Percentiles rank a stretch among this genome's conserved stretches.
phyloP scores from a whole-genome alignment of 2,113 vertebrate genomes.

The Balaeniceps rex region DNA sequence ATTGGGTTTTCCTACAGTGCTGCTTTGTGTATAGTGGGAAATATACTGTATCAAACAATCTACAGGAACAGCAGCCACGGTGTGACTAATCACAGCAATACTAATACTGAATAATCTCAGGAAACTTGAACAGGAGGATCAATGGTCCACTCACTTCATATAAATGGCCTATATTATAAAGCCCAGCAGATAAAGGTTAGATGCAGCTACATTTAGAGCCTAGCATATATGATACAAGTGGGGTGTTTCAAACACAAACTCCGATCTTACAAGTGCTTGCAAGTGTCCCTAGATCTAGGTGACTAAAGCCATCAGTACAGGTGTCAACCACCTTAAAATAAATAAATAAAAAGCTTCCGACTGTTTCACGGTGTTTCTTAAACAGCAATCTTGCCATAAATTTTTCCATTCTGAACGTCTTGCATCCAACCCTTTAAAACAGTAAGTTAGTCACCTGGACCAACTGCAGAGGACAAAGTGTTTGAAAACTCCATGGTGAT shows the following conservation, averaged over 20 bases:
- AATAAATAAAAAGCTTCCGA: neutral
- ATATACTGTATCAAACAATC: constrained; percentile 33
- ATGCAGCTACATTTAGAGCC: neutral
- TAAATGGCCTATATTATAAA: neutral
- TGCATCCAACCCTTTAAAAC: neutral
- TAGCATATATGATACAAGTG: neutral
- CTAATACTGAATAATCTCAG: constrained; percentile 22
- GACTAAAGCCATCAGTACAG: neutral
- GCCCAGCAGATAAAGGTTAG: neutral
- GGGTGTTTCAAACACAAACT: neutral
- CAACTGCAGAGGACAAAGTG: neutral
- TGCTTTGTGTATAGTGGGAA: constrained; percentile 15
- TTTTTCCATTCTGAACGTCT: neutral
- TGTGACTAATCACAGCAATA: constrained; percentile 45
- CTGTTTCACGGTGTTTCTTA: neutral
- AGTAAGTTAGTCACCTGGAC: neutral
- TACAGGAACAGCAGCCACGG: neutral
- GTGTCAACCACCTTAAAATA: neutral
- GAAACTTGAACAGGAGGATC: constrained; percentile 32
- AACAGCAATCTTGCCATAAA: neutral
- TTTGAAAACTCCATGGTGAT: neutral
- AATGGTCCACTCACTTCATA: constrained; percentile 6
- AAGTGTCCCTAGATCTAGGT: neutral
- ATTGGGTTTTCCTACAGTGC: constrained; percentile 32
- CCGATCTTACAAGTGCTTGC: neutral